Percentiles rank a stretch among this genome's conserved stretches.
These are phyloP conservation scores for Limnephilus marmoratus DNA, from an alignment of 2,888 invertebrate species.

Conservation along the genomic window DNA sequence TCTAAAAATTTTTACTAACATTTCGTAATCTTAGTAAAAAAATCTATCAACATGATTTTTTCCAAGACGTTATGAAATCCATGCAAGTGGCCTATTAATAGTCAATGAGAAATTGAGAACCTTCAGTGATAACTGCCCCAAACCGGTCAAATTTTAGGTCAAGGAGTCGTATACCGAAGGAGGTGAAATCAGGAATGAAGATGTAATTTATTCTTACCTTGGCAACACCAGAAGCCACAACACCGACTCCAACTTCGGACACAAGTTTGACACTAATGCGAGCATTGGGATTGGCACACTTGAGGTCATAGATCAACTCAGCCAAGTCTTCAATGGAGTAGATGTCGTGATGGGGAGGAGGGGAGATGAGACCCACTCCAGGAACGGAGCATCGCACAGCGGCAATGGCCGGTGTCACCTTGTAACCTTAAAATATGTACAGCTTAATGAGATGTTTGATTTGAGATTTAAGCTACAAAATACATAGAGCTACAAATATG, in stretches of 20 bases:
- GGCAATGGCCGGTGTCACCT: conserved; percentile 97
- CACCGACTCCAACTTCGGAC: conserved; percentile 98
- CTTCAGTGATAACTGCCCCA: not conserved
- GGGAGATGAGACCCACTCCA: conserved; percentile 98
- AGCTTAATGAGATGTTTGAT: conserved; percentile 37
- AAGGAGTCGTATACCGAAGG: not conserved
- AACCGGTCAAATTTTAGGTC: not conserved
- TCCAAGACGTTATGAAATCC: too few species aligned
- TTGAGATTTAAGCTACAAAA: not conserved
- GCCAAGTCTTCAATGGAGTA: conserved; percentile 99
- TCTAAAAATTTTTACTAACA: too few species aligned
- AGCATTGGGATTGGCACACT: conserved; percentile 96
- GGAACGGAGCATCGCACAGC: conserved; percentile 96
- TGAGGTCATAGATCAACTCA: conserved; percentile 98
- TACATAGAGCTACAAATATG: too few species aligned
- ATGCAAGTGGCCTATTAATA: too few species aligned
- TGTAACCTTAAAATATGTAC: conserved; percentile 74
- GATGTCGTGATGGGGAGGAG: conserved; percentile 99
- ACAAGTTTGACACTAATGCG: conserved; percentile 98
- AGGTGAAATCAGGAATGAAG: not conserved
- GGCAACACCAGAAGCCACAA: conserved; percentile 98
- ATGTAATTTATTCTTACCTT: conserved; percentile 79
- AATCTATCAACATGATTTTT: too few species aligned
- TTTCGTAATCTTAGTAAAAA: too few species aligned
- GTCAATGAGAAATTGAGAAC: not conserved